Evolutionary conservation across 2,797 vertebrate genomes (phyloP).

Genomic region (Pterois miles): DNA sequence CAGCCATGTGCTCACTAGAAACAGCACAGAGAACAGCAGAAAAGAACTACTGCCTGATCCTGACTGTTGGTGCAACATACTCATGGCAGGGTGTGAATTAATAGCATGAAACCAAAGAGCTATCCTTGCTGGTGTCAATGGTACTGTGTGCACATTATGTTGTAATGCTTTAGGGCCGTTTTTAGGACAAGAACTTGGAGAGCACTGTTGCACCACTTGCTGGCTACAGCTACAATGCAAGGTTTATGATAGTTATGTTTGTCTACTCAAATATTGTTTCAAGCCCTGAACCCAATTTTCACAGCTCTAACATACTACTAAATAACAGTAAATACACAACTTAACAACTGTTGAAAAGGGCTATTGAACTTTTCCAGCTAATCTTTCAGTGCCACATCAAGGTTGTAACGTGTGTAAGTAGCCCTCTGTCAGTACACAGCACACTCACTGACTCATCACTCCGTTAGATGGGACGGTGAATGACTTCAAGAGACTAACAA

Average conservation of each 20-base stretch:
- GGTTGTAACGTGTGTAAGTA: conserved; percentile 11
- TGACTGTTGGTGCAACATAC: neutral
- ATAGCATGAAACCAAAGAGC: neutral
- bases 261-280: neutral
- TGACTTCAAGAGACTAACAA: conserved; percentile 14
- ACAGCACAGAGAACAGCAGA: neutral
- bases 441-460: conserved; percentile 28
- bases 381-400: conserved; percentile 11
- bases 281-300: neutral
- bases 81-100: neutral
- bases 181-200: neutral
- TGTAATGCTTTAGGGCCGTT: neutral
- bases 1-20: conserved; percentile 9
- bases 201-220: neutral
- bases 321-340: neutral
- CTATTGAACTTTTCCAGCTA: neutral
- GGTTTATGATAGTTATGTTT: neutral
- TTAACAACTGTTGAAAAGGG: neutral
- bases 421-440: conserved; percentile 13
- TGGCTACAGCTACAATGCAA: neutral
- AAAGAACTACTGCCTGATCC: neutral
- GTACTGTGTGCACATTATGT: neutral
- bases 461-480: conserved; percentile 20
- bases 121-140: neutral
- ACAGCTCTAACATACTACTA: neutral